Conservation (phyloP, 2,888 invertebrate species). For the Hirudinaria manillensis region DNA sequence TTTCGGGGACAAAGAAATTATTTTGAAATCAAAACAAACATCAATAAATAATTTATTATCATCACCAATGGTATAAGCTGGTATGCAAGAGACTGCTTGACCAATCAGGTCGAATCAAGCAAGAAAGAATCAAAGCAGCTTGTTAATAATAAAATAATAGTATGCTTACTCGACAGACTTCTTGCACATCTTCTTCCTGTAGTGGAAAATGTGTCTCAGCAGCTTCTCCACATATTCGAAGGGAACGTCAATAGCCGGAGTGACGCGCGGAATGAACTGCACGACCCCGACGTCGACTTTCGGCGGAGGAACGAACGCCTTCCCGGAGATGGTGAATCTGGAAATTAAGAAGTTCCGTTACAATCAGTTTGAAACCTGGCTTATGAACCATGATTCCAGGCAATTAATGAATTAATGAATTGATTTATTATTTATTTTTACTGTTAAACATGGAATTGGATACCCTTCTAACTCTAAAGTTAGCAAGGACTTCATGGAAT, state of each 20-base stretch:
- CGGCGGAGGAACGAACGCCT: conserved; percentile 85
- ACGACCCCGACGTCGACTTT: conserved; percentile 95
- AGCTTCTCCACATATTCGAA: conserved; percentile 85
- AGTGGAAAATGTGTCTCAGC: conserved; percentile 74
- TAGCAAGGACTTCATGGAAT: too few relatives aligned
- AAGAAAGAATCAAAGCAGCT: not conserved
- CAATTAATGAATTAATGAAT: too few relatives aligned
- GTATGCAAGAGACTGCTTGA: too few relatives aligned
- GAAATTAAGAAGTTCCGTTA: conserved; percentile 43
- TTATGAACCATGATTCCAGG: too few relatives aligned
- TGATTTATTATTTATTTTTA: too few relatives aligned
- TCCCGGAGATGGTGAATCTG: conserved; percentile 78
- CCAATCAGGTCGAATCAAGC: not conserved
- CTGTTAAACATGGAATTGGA: too few relatives aligned
- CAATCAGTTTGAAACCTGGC: not conserved
- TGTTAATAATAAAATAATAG: not conserved
- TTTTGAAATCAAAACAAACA: conserved; percentile 10
- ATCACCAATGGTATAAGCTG: too few relatives aligned
- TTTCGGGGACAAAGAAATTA: conserved; percentile 39
- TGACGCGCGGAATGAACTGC: conserved; percentile 70
- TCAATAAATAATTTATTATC: not conserved
- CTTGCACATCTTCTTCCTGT: conserved; percentile 71
- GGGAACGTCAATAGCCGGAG: conserved; percentile 69
- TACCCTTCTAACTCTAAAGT: too few relatives aligned
- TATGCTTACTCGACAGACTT: conserved; percentile 48